Conservation (phyloP, 2,113 vertebrate species). For the Centrocercus urophasianus region DNA sequence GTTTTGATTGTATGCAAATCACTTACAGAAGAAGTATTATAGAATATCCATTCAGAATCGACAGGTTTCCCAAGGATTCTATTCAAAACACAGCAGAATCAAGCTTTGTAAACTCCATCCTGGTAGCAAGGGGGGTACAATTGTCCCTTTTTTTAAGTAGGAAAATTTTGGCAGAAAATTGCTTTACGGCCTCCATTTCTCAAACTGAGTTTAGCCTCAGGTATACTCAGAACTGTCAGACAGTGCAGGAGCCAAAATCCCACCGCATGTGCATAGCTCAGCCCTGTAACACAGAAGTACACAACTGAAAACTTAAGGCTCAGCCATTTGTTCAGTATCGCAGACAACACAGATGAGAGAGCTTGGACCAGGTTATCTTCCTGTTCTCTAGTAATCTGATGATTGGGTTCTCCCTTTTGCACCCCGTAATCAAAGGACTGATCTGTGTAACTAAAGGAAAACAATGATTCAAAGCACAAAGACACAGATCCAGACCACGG, state of each 20-base stretch:
- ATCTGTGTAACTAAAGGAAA: background rate
- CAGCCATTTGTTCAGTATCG: background rate
- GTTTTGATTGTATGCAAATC: slow-evolving; percentile 17
- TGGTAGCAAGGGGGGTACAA: background rate
- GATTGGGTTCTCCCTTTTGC: background rate
- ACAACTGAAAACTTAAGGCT: background rate
- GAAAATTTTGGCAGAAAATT: background rate
- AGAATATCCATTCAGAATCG: background rate
- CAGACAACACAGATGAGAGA: background rate
- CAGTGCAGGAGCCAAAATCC: background rate
- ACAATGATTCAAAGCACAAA: background rate
- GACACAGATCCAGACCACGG: background rate
- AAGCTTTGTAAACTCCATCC: background rate
- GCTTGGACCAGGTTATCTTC: background rate
- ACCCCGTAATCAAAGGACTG: background rate
- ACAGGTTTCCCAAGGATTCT: slow-evolving; percentile 3
- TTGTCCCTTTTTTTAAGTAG: background rate
- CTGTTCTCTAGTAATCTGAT: background rate
- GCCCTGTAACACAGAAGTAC: background rate
- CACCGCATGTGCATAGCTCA: background rate
- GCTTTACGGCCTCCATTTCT: background rate
- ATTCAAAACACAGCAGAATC: background rate
- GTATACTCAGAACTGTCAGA: background rate
- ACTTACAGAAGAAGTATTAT: background rate
- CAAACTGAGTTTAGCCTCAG: background rate